Conservation (phyloP, 1,140 invertebrate species). For the Drosophila melanica region DNA sequence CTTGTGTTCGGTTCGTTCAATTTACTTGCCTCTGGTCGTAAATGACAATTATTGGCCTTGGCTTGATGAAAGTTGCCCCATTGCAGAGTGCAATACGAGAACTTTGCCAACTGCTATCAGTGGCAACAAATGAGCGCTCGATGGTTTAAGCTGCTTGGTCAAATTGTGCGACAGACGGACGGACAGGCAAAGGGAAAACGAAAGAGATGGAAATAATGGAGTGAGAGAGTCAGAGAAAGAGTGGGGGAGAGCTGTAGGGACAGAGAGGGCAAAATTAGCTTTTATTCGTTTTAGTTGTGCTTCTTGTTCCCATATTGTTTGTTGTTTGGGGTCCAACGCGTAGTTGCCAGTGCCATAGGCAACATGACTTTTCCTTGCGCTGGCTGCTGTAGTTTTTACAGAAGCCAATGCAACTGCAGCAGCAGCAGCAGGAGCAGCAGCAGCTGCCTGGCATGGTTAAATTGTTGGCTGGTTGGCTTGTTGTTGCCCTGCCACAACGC, state of each 20-base stretch:
- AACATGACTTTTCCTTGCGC: conserved; percentile 28
- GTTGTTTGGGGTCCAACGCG: conserved; percentile 26
- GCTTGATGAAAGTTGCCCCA: conserved; percentile 26
- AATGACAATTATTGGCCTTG: conserved; percentile 44
- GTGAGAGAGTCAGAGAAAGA: not conserved
- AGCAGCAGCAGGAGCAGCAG: not conserved
- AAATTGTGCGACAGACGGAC: too few relatives aligned
- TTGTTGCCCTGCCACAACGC: conserved; percentile 31
- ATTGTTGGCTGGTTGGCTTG: conserved; percentile 14
- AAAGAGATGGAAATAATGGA: not conserved
- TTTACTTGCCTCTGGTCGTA: conserved; percentile 15
- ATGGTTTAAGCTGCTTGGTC: conserved; percentile 2
- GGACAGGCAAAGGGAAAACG: not conserved
- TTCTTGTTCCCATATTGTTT: conserved; percentile 18
- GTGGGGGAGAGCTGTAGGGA: not conserved
- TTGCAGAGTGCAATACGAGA: conserved; percentile 20
- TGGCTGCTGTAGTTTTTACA: conserved; percentile 3
- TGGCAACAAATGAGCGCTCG: conserved; percentile 4
- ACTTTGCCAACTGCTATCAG: conserved; percentile 18
- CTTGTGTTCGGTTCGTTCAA: conserved; percentile 20
- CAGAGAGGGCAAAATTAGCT: conserved; percentile 10
- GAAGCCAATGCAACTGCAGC: not conserved
- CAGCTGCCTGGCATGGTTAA: conserved; percentile 15
- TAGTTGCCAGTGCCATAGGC: conserved; percentile 26
- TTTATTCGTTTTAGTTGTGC: conserved; percentile 8